phyloP scores from a whole-genome alignment of 2,113 vertebrate genomes.

The Acinonyx jubatus region DNA sequence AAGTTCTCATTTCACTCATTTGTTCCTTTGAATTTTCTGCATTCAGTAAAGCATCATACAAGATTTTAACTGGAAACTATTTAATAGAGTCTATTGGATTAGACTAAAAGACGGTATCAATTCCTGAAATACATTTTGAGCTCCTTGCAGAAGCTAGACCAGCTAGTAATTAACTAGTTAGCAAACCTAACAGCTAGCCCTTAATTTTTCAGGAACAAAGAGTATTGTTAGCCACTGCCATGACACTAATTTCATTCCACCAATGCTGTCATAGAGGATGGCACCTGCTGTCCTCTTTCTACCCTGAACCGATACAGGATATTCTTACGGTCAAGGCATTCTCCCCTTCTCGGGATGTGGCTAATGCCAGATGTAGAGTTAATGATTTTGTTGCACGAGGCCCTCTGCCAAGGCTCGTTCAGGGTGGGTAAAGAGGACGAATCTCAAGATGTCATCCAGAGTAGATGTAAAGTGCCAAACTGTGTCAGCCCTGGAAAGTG shows the following conservation, averaged over 20 bases:
- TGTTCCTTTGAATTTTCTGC: slow-evolving; percentile 3
- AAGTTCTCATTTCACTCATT: background rate
- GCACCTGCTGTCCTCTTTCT: background rate
- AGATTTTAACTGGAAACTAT: background rate
- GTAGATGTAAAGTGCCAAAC: background rate
- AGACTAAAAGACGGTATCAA: background rate
- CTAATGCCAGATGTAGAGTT: background rate
- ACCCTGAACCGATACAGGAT: background rate
- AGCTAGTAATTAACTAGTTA: background rate
- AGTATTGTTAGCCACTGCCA: background rate
- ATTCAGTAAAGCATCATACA: background rate
- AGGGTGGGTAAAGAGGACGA: background rate
- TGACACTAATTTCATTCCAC: background rate
- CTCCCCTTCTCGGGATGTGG: slow-evolving; percentile 1
- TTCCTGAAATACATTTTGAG: slow-evolving; percentile 27
- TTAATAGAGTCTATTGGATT: background rate
- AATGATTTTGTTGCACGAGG: background rate
- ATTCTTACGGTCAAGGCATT: background rate
- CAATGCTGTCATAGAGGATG: background rate
- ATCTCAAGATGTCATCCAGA: background rate
- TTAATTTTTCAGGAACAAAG: slow-evolving; percentile 24
- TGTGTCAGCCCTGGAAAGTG: background rate
- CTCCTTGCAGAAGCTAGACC: background rate
- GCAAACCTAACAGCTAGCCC: background rate
- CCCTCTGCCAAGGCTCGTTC: background rate